These are phyloP conservation scores for Nycticorax nycticorax DNA, from an alignment of 2,113 vertebrate species.

Conservation along the genomic window DNA sequence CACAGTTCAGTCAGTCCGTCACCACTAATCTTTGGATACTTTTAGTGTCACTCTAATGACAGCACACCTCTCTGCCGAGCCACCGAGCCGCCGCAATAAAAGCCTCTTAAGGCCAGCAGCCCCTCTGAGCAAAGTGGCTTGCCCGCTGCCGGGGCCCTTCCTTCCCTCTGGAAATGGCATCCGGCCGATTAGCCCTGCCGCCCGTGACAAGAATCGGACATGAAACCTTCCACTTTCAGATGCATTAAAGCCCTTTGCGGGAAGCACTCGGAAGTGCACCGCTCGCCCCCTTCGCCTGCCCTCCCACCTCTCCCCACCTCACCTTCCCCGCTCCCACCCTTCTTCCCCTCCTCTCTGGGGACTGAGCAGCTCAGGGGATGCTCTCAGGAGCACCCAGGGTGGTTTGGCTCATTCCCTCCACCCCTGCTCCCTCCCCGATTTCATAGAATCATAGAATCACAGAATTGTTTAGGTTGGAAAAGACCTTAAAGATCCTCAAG, in stretches of 20 bases:
- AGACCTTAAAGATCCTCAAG: no score
- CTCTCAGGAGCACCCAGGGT: neutral
- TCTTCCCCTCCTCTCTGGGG: neutral
- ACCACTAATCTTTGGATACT: conserved; percentile 49
- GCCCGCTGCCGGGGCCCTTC: conserved; percentile 57
- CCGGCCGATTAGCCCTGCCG: conserved; percentile 15
- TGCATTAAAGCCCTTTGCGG: conserved; percentile 46
- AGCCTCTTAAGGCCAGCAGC: conserved; percentile 60
- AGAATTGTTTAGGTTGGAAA: no score
- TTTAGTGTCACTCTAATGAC: conserved; percentile 73
- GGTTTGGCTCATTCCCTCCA: neutral
- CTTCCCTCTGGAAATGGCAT: conserved; percentile 54
- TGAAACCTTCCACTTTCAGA: conserved; percentile 60
- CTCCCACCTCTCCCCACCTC: neutral
- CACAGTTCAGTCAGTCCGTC: conserved; percentile 28
- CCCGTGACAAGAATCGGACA: conserved; percentile 53
- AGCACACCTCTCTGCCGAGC: neutral
- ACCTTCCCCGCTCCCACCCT: neutral
- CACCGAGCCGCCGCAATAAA: conserved; percentile 1
- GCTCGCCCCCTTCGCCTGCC: neutral
- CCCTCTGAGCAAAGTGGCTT: conserved; percentile 76
- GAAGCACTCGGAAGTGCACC: neutral
- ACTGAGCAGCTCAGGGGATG: neutral
- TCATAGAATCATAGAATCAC: no score
- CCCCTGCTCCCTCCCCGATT: fast-evolving